These are phyloP conservation scores for Mythimna impura DNA, from an alignment of 2,888 invertebrate species.

Conservation along the genomic window DNA sequence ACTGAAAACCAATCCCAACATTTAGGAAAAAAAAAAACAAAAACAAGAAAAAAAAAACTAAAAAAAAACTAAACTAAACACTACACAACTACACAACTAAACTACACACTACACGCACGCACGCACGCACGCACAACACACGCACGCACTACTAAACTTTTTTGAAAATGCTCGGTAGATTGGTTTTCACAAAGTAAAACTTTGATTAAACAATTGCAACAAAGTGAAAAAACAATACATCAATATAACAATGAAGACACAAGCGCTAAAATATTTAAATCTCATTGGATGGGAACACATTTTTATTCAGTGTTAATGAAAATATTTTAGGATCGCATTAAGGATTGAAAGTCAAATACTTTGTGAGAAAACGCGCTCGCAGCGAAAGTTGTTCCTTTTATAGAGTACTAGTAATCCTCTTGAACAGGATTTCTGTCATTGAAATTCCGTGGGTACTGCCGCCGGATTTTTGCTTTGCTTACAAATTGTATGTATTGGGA, in stretches of 20 bases:
- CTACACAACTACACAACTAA: too few relatives aligned
- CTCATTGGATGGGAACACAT: conserved; percentile 20
- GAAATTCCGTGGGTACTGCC: conserved; percentile 59
- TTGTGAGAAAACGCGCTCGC: conserved; percentile 26
- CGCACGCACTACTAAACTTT: too few relatives aligned
- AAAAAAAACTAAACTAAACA: too few relatives aligned
- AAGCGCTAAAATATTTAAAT: conserved; percentile 27
- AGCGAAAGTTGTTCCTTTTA: conserved; percentile 62
- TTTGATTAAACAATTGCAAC: neutral
- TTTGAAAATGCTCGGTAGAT: too few relatives aligned
- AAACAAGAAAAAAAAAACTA: too few relatives aligned
- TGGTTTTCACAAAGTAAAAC: neutral
- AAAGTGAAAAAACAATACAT: neutral
- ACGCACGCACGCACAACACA: too few relatives aligned
- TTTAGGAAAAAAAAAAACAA: too few relatives aligned
- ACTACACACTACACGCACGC: too few relatives aligned
- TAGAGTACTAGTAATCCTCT: conserved; percentile 60
- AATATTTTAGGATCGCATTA: conserved; percentile 61
- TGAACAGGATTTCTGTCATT: conserved; percentile 58
- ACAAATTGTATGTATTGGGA: conserved; percentile 60
- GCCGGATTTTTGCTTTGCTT: conserved; percentile 57
- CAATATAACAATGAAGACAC: conserved; percentile 17
- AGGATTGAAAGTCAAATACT: conserved; percentile 52
- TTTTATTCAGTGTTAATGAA: conserved; percentile 57
- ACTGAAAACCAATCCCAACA: too few relatives aligned